Evolutionary conservation across 2,888 invertebrate species (phyloP).

Genomic region (Andrena trimmerana): DNA sequence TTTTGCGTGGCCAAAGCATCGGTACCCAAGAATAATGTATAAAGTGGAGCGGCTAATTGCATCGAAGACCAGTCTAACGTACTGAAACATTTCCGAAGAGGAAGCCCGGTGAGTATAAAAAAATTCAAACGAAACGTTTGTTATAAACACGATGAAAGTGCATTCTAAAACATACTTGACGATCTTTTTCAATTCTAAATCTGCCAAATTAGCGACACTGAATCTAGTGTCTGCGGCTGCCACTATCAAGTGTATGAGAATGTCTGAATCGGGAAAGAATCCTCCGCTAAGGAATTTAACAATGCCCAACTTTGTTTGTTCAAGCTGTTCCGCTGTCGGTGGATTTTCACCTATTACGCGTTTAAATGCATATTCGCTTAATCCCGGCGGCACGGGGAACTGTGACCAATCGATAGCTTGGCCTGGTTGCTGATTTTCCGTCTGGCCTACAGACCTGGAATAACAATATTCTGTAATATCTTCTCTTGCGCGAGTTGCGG

Average conservation of each 20-base stretch:
- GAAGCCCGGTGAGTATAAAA: constrained; percentile 3
- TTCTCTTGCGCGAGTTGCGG: too few relatives aligned
- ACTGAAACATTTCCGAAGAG: constrained; percentile 84
- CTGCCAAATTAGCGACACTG: constrained; percentile 95
- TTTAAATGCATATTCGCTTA: constrained; percentile 92
- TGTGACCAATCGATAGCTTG: constrained; percentile 80
- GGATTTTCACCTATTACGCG: constrained; percentile 90
- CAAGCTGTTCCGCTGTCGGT: constrained; percentile 92
- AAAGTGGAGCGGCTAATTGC: constrained; percentile 91
- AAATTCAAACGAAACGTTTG: not conserved
- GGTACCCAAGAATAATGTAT: constrained; percentile 91
- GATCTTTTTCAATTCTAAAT: constrained; percentile 93
- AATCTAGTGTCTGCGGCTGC: constrained; percentile 96
- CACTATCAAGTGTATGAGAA: constrained; percentile 92
- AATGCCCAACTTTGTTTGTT: constrained; percentile 91
- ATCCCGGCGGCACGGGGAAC: constrained; percentile 90
- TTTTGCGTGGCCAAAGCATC: constrained; percentile 86
- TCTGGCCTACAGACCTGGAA: constrained; percentile 85
- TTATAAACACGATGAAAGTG: not conserved
- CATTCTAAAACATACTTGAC: constrained; percentile 86
- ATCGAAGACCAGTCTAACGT: constrained; percentile 92
- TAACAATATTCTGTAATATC: constrained; percentile 20
- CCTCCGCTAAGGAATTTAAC: constrained; percentile 93
- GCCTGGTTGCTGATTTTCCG: constrained; percentile 86
- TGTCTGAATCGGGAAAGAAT: constrained; percentile 91